Conservation (phyloP, 2,888 invertebrate genomes). For the Micoletzkya japonica region DNA sequence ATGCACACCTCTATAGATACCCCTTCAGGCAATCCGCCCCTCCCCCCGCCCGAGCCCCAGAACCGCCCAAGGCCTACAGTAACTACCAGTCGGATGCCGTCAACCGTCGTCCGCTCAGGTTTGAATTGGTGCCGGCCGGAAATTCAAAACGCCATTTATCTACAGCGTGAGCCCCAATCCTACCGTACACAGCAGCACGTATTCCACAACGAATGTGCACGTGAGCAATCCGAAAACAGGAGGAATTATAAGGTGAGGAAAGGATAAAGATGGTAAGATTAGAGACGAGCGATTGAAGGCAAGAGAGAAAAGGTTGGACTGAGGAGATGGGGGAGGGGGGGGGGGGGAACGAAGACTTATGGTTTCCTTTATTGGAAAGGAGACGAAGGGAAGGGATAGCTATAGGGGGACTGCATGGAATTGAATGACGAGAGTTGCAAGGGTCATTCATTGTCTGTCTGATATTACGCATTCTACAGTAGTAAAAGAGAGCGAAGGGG, state of each 20-base stretch:
- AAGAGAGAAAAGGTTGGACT: neutral
- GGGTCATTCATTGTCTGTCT: no score
- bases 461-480: no score
- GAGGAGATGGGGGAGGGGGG: neutral
- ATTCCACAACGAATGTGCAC: slow-evolving; percentile 4
- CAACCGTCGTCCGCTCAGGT: slow-evolving; percentile 16
- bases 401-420: no score
- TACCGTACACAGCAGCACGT: slow-evolving; percentile 5
- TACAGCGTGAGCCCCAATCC: slow-evolving; percentile 22
- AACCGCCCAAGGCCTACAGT: slow-evolving; percentile 44
- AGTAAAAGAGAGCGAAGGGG: no score
- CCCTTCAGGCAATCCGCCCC: slow-evolving; percentile 32
- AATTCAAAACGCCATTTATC: neutral
- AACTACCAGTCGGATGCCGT: slow-evolving; percentile 50
- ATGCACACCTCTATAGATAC: no score
- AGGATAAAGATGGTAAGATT: neutral
- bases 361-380: neutral
- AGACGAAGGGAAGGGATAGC: neutral
- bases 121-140: neutral
- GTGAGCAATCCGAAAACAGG: slow-evolving; percentile 41
- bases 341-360: neutral
- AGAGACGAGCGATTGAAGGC: neutral
- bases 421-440: no score
- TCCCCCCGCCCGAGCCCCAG: slow-evolving; percentile 46
- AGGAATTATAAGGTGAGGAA: slow-evolving; percentile 42